These are phyloP conservation scores for Elysia crispata DNA, from an alignment of 2,888 invertebrate species.

Conservation along the genomic window DNA sequence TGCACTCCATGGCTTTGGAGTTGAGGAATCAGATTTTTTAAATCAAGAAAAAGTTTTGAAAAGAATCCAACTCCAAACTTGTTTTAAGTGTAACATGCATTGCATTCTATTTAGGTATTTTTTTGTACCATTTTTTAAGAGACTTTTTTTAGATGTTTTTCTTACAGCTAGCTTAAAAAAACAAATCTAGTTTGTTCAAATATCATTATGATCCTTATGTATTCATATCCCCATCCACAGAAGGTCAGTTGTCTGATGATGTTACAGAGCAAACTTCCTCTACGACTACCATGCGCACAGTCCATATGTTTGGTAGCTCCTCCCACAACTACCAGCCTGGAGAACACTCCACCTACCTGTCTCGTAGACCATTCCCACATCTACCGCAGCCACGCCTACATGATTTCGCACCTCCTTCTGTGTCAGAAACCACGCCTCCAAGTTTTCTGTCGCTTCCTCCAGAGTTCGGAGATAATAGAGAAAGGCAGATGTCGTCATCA, in stretches of 20 bases:
- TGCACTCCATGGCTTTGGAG: too few species aligned
- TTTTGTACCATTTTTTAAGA: too few species aligned
- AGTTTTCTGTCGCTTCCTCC: constrained; percentile 44
- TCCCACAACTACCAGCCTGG: background rate
- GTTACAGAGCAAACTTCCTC: constrained; percentile 26
- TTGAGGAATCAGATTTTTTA: too few species aligned
- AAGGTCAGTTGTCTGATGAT: constrained; percentile 27
- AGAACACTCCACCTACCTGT: constrained; percentile 26
- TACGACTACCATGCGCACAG: constrained; percentile 33
- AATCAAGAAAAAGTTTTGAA: too few species aligned
- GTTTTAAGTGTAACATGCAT: too few species aligned
- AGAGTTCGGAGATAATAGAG: constrained; percentile 25
- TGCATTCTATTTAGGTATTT: too few species aligned
- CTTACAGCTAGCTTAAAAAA: too few species aligned
- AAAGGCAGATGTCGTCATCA: background rate
- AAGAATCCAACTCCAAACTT: too few species aligned
- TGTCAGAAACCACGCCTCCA: constrained; percentile 26
- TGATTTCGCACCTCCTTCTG: background rate
- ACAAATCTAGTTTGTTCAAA: background rate
- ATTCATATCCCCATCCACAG: constrained; percentile 22
- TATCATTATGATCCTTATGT: constrained; percentile 18
- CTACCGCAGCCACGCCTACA: constrained; percentile 1
- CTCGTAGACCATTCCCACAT: background rate
- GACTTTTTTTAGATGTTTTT: too few species aligned
- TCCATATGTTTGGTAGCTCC: constrained; percentile 27